Conservation (phyloP, 2,113 vertebrate species). For the Leptodactylus fuscus region DNA sequence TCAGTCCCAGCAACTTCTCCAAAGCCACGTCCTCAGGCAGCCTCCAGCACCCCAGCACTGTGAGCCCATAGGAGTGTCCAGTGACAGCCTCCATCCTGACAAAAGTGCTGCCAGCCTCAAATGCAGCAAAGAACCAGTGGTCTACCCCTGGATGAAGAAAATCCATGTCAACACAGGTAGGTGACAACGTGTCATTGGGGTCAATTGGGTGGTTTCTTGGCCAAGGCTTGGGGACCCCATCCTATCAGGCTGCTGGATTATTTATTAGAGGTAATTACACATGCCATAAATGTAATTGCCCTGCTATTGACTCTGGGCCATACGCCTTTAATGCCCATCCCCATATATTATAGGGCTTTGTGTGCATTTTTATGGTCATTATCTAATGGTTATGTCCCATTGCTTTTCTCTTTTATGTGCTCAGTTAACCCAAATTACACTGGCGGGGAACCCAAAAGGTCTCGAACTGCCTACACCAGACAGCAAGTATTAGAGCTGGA, state of each 20-base stretch:
- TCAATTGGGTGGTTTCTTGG: constrained; percentile 55
- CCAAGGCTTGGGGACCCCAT: constrained; percentile 65
- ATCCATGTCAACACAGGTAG: constrained; percentile 94
- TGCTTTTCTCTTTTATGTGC: constrained; percentile 74
- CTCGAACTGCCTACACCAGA: constrained; percentile 97
- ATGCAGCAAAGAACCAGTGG: constrained; percentile 92
- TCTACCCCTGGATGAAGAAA: constrained; percentile 99
- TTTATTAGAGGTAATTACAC: constrained; percentile 98
- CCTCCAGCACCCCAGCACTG: constrained; percentile 68
- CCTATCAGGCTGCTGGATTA: constrained; percentile 79
- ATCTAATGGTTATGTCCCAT: constrained; percentile 87
- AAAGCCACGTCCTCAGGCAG: constrained; percentile 81
- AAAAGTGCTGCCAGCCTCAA: constrained; percentile 82
- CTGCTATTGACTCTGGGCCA: constrained; percentile 87
- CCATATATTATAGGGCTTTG: constrained; percentile 84
- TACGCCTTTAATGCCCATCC: constrained; percentile 90
- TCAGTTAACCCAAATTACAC: constrained; percentile 93
- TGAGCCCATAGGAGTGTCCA: constrained; percentile 80
- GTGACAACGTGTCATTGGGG: constrained; percentile 66
- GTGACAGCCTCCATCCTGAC: constrained; percentile 85
- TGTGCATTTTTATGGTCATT: constrained; percentile 79
- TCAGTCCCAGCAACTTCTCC: constrained; percentile 79
- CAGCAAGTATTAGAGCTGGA: constrained; percentile 99
- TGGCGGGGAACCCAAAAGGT: constrained; percentile 97
- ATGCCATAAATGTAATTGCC: constrained; percentile 99